Evolutionary conservation across 2,797 vertebrate species (phyloP), one percentile per base, ranked within the genome.

Genomic region (Denticeps clupeoides): DNA sequence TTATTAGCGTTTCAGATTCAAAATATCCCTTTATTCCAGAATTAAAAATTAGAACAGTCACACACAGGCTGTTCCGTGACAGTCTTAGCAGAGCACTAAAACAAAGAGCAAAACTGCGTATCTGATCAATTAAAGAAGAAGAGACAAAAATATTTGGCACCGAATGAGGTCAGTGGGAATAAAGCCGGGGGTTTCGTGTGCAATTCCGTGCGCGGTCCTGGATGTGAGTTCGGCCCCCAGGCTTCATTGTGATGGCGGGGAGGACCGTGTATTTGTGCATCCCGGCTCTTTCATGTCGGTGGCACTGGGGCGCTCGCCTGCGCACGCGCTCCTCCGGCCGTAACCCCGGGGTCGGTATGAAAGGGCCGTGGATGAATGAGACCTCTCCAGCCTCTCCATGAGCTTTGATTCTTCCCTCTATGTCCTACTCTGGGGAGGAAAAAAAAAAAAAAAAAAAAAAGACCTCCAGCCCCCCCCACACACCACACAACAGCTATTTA

Each of bases 301-400:
- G 49, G 19, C 5, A 53, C 32, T 33, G 52, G 57, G 57, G 38
- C 60, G 35, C 44, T 10, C 58, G 63, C 58, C 55, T 69, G 53
- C 53, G 40, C 22, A 31, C 37, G 45, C 27, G 60, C 31, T 41
- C 51, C 49, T 32, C 56, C 51, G 29, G 44, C 48, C 42, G 44
- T 75, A 62, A 67, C 73, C 68, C 61, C 11, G 55, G 72, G 81
- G 81, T 80, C 75, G 81, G 65, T 73, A 74, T 82, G 71, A 83
- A 83, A 82, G 75, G 72, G 60, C 62, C 11, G 1, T 47, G 47
- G 41, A 48, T 80, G 74, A 83, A 82, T 75, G 58, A 62, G 49
- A 54, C 35, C 64, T 67, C 70, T 79, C 62, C 22, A 67, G 62
- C 58, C 59, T 47, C 12, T 55, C 33, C 40, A 35, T 53, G 33